phyloP scores from a whole-genome alignment of 1,140 invertebrate species.

The Pachyrhynchus sulphureomaculatus region DNA sequence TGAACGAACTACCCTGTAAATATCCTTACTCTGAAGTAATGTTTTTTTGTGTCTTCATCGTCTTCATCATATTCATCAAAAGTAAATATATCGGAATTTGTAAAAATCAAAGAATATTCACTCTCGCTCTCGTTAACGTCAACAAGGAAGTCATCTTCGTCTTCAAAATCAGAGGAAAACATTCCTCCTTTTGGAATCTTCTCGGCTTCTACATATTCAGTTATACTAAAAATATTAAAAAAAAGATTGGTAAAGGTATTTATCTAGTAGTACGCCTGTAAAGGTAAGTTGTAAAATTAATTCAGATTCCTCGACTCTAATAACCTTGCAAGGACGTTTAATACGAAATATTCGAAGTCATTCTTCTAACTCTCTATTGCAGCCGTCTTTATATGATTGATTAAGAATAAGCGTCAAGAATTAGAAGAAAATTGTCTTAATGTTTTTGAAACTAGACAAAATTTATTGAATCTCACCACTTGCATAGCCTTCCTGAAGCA shows the following conservation, averaged over 20 bases:
- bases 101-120: slow-evolving; percentile 20
- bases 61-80: slow-evolving; percentile 22
- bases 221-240: not conserved
- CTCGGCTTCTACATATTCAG: not conserved
- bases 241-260: not conserved
- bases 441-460: too few species aligned
- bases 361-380: too few species aligned
- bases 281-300: not conserved
- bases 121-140: slow-evolving; percentile 10
- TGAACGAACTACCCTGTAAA: not conserved
- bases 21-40: not conserved
- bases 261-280: not conserved
- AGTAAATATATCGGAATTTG: slow-evolving; percentile 19
- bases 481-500: too few species aligned
- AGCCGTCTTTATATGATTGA: too few species aligned
- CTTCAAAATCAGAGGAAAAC: not conserved
- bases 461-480: too few species aligned
- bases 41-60: not conserved
- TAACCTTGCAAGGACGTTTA: too few species aligned
- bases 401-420: too few species aligned
- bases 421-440: too few species aligned
- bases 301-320: too few species aligned
- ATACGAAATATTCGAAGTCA: too few species aligned
- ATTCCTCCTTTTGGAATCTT: not conserved
- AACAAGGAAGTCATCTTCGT: slow-evolving; percentile 12